Percentiles rank a stretch among this genome's conserved stretches.
Evolutionary conservation across 2,888 invertebrate species (phyloP).

Genomic region (Trissolcus brochymenae): DNA sequence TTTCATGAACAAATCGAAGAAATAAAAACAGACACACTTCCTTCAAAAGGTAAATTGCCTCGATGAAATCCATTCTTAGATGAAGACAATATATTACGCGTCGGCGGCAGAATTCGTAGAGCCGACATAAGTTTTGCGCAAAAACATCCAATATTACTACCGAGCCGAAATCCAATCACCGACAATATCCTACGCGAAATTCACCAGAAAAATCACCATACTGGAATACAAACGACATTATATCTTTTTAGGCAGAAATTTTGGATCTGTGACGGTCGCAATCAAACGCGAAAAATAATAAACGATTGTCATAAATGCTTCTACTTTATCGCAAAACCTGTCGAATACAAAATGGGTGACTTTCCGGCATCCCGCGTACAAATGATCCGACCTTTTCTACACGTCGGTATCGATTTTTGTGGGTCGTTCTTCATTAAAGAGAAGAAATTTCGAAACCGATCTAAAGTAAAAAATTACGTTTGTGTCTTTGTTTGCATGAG

Average conservation of each 20-base stretch:
- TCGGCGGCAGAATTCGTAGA: constrained; percentile 62
- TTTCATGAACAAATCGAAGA: constrained; percentile 1
- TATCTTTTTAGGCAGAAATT: constrained; percentile 52
- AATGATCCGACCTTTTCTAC: constrained; percentile 6
- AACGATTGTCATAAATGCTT: constrained; percentile 17
- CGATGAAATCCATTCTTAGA: constrained; percentile 56
- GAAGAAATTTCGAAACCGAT: constrained; percentile 4
- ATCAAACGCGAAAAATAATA: constrained; percentile 46
- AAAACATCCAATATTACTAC: constrained; percentile 62
- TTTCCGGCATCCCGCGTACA: not conserved
- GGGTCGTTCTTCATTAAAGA: constrained; percentile 18
- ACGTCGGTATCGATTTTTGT: constrained; percentile 12
- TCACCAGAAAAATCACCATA: constrained; percentile 59
- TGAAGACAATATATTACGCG: constrained; percentile 57
- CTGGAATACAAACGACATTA: constrained; percentile 61
- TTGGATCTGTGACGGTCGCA: constrained; percentile 60
- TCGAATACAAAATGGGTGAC: constrained; percentile 10
- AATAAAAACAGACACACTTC: not conserved
- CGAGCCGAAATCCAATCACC: constrained; percentile 60
- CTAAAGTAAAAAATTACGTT: constrained; percentile 16
- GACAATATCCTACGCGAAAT: constrained; percentile 58
- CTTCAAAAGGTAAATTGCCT: constrained; percentile 31
- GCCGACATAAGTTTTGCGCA: constrained; percentile 50
- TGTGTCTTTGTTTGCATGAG: constrained; percentile 14
- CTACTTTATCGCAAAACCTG: constrained; percentile 18